Base-by-base conservation (phyloP, 2,888 invertebrate genomes). In the Philopedon plagiatum region DNA sequence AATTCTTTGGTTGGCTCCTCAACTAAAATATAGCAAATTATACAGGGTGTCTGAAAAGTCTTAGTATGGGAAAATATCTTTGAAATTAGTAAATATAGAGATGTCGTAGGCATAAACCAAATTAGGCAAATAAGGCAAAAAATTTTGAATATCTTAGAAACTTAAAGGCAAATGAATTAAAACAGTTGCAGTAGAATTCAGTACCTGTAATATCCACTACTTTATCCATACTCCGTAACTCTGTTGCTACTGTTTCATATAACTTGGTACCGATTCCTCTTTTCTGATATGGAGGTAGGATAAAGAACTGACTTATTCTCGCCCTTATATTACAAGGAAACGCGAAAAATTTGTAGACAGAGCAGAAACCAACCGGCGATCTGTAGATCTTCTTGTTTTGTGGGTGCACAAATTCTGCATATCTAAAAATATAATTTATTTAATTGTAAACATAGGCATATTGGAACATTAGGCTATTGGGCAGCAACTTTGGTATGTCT, bases 1-100 rank as follows among this genome's bases (percentile, higher is more conserved):
- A 98, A 99, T 65, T 93, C 91, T 74, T 93, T 92, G 0, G 97
- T 97, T 0, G 99, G 98, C 85, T 97, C 97, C 86, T 99, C 99
- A 26, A 98, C 98, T 87, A 89, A 57, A 80, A 81, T 63, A 46
- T 65, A 64, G n/a, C 1, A 54, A 29, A 15, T 13, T 9, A 51
- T 3, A 5, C 5, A 11, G n/a, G n/a, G n/a, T n/a, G n/a, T n/a
- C n/a, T n/a, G n/a, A n/a, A n/a, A n/a, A n/a, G n/a, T n/a, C n/a
- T n/a, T n/a, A n/a, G n/a, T n/a, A n/a, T n/a, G n/a, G n/a, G n/a
- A n/a, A n/a, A n/a, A n/a, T n/a, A n/a, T n/a, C n/a, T n/a, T n/a
- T n/a, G n/a, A n/a, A n/a, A n/a, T n/a, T n/a, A n/a, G n/a, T n/a
- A n/a, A n/a, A n/a, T n/a, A n/a, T n/a, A n/a, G n/a, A n/a, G n/a